Conservation (phyloP, 2,113 vertebrate genomes). For the Trinectes maculatus region DNA sequence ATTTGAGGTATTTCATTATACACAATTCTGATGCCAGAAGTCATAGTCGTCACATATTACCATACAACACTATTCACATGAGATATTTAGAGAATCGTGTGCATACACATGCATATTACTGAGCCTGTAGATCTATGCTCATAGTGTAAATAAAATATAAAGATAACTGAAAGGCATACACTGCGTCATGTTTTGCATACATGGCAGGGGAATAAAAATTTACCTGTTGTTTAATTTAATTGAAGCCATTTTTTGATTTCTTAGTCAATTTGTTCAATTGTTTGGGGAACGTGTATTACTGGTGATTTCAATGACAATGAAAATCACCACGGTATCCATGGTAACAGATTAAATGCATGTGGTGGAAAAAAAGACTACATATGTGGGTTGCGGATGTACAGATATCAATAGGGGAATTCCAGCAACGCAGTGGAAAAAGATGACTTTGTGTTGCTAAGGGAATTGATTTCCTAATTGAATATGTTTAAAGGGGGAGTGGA, state of each 20-base stretch:
- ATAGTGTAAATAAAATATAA: no score
- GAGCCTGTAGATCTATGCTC: no score
- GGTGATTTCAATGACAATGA: slow-evolving; percentile 59
- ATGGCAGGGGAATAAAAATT: not conserved
- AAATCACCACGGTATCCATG: slow-evolving; percentile 68
- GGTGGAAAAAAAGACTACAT: slow-evolving; percentile 49
- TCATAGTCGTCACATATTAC: no score
- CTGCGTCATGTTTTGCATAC: not conserved
- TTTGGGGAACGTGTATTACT: slow-evolving; percentile 38
- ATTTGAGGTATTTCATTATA: slow-evolving; percentile 59
- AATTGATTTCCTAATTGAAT: slow-evolving; percentile 71
- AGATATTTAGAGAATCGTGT: no score
- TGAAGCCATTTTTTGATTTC: slow-evolving; percentile 9
- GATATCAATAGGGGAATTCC: slow-evolving; percentile 53
- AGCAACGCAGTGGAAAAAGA: slow-evolving; percentile 27
- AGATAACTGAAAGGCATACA: not conserved
- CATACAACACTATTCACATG: no score
- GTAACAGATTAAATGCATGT: slow-evolving; percentile 61
- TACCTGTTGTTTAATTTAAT: slow-evolving; percentile 1
- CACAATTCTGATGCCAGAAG: no score
- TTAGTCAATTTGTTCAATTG: slow-evolving; percentile 45
- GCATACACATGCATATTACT: no score
- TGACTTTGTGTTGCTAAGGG: slow-evolving; percentile 55
- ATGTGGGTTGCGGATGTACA: slow-evolving; percentile 58
- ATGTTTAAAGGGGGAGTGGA: slow-evolving; percentile 57